A percentile compares a stretch with the other conserved stretches of the same genome.
phyloP scores from a whole-genome alignment of 1,140 invertebrate genomes.

The Thaumatotibia leucotreta region DNA sequence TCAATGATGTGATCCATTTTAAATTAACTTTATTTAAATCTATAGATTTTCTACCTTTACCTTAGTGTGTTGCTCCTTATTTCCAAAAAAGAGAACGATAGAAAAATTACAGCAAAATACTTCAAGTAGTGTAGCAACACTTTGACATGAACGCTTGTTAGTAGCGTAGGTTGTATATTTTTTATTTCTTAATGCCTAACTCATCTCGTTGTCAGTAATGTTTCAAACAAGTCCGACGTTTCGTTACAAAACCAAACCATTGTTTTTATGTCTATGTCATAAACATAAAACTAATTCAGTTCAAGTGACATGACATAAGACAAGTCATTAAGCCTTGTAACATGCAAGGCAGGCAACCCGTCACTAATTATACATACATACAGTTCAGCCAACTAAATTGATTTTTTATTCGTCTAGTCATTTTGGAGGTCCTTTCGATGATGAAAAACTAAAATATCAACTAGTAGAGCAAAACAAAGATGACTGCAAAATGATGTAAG shows the following conservation, averaged over 20 bases:
- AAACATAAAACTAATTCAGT: background rate
- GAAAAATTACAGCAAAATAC: no score
- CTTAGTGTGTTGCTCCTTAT: no score
- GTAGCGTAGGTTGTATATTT: background rate
- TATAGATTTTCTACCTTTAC: no score
- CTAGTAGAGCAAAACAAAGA: background rate
- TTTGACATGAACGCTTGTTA: background rate
- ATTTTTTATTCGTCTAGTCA: background rate
- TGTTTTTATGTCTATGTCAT: background rate
- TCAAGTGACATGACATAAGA: conserved; percentile 12
- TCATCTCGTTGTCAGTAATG: background rate
- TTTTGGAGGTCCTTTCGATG: background rate
- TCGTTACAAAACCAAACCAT: background rate
- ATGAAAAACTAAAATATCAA: background rate
- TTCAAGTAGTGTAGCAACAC: no score
- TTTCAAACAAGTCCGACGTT: background rate
- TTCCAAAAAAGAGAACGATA: no score
- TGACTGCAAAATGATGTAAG: background rate
- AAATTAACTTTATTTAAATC: background rate
- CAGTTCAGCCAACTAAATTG: background rate
- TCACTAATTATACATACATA: conserved; percentile 8
- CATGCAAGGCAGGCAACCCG: conserved; percentile 4
- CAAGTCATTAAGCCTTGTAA: conserved; percentile 5
- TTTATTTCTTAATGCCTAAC: background rate
- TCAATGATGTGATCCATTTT: background rate